phyloP scores from a whole-genome alignment of 2,797 vertebrate genomes.

The Sphenodon punctatus region DNA sequence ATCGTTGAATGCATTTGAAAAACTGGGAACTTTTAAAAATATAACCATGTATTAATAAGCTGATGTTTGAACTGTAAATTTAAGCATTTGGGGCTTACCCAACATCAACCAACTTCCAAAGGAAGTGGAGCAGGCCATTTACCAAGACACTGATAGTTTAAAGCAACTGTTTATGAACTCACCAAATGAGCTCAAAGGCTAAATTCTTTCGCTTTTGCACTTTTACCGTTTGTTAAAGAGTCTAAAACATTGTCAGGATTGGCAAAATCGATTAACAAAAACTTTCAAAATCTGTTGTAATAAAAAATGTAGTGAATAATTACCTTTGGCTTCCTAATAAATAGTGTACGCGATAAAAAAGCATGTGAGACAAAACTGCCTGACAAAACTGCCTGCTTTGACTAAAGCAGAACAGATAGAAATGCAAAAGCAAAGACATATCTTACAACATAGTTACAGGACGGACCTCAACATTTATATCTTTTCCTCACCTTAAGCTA shows the following conservation, averaged over 20 bases:
- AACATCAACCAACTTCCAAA: not conserved
- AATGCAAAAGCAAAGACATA: conserved; percentile 15
- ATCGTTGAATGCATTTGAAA: fast-evolving
- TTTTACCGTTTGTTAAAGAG: conserved; percentile 16
- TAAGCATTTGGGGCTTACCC: not conserved
- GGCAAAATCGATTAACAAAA: conserved; percentile 27
- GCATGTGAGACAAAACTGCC: not conserved
- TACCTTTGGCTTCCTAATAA: conserved; percentile 62
- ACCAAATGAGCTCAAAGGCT: not conserved
- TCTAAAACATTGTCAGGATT: not conserved
- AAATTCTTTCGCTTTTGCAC: conserved; percentile 17
- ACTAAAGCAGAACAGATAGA: conserved; percentile 1
- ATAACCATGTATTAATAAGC: not conserved
- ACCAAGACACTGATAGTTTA: conserved; percentile 1
- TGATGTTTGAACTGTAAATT: not conserved
- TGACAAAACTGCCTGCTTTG: not conserved
- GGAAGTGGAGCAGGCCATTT: not conserved
- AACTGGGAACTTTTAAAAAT: not conserved
- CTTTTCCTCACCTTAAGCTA: not conserved
- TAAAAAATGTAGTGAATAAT: conserved; percentile 48
- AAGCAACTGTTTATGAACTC: conserved; percentile 37
- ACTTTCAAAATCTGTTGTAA: conserved; percentile 50
- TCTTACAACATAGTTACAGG: not conserved
- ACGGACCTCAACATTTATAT: conserved; percentile 8
- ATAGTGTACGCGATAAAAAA: conserved; percentile 30